These are phyloP conservation scores for Anastrepha obliqua DNA, from an alignment of 1,140 invertebrate species.

Conservation along the genomic window DNA sequence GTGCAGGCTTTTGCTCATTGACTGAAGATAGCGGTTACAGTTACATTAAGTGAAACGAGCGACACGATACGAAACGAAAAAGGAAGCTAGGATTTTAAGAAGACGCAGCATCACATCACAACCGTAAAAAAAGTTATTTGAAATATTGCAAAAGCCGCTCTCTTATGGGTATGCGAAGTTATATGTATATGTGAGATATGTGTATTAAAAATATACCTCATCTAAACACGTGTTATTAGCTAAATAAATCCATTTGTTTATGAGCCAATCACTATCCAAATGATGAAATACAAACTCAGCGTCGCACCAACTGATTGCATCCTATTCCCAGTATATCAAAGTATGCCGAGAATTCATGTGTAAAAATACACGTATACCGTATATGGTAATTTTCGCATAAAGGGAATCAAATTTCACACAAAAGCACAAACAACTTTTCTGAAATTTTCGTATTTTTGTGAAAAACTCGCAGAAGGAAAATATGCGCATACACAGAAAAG, in stretches of 20 bases:
- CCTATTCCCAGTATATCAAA: not conserved
- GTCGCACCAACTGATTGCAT: not conserved
- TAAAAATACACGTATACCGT: conserved; percentile 53
- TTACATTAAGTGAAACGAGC: not conserved
- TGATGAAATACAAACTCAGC: not conserved
- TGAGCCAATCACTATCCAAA: not conserved
- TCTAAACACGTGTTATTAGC: conserved; percentile 26
- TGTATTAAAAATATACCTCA: not conserved
- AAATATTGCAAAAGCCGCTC: not conserved
- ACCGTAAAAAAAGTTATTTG: not conserved
- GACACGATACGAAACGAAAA: not conserved
- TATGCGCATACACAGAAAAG: conserved; percentile 40
- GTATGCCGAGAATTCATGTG: not conserved
- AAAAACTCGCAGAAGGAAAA: conserved; percentile 21
- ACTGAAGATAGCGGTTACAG: not conserved
- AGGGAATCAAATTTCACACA: conserved; percentile 57
- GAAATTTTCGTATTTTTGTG: conserved; percentile 35
- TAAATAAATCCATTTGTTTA: not conserved
- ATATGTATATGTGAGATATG: not conserved
- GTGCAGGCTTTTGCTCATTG: not conserved
- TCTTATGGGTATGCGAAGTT: not conserved
- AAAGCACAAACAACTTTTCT: conserved; percentile 53
- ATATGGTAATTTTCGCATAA: conserved; percentile 55
- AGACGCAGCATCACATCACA: not conserved
- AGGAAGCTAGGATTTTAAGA: conserved; percentile 6